phyloP scores from a whole-genome alignment of 2,888 invertebrate species.

The Physocephala rufipes region DNA sequence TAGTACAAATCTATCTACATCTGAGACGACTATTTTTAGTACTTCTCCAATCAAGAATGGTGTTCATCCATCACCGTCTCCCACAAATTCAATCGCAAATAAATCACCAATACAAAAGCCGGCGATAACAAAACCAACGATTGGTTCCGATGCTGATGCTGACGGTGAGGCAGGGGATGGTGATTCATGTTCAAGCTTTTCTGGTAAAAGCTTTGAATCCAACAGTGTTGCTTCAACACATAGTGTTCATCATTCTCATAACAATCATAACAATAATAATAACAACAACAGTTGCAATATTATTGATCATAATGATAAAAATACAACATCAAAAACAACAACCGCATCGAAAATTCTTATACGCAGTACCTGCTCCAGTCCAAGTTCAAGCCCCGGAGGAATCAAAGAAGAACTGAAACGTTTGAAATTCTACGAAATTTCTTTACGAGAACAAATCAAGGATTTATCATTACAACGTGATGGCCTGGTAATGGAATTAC shows the following conservation, averaged over 20 bases:
- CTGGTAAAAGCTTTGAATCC: constrained; percentile 63
- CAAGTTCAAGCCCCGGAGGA: constrained; percentile 55
- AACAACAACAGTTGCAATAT: constrained; percentile 33
- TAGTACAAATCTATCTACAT: constrained; percentile 60
- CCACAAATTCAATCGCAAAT: constrained; percentile 44
- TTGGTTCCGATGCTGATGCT: constrained; percentile 53
- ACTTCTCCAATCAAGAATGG: constrained; percentile 55
- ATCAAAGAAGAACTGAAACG: constrained; percentile 64
- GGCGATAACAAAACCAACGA: constrained; percentile 52
- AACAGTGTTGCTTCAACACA: constrained; percentile 62
- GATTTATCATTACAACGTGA: constrained; percentile 64
- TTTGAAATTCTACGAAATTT: constrained; percentile 62
- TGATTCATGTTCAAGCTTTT: constrained; percentile 62
- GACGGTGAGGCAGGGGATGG: constrained; percentile 55
- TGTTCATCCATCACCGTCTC: constrained; percentile 44
- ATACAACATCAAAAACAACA: constrained; percentile 32
- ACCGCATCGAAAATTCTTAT: constrained; percentile 49
- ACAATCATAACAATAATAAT: constrained; percentile 18
- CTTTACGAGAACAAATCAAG: constrained; percentile 64
- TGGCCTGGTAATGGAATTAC: constrained; percentile 66
- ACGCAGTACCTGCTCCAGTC: constrained; percentile 43
- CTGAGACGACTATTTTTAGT: constrained; percentile 63
- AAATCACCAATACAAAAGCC: constrained; percentile 59
- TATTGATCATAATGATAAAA: constrained; percentile 1
- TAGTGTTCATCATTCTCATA: constrained; percentile 47